Percentiles rank a stretch among this genome's conserved stretches.
Conservation (phyloP, 1,140 invertebrate genomes). For the Trichonephila clavipes region DNA sequence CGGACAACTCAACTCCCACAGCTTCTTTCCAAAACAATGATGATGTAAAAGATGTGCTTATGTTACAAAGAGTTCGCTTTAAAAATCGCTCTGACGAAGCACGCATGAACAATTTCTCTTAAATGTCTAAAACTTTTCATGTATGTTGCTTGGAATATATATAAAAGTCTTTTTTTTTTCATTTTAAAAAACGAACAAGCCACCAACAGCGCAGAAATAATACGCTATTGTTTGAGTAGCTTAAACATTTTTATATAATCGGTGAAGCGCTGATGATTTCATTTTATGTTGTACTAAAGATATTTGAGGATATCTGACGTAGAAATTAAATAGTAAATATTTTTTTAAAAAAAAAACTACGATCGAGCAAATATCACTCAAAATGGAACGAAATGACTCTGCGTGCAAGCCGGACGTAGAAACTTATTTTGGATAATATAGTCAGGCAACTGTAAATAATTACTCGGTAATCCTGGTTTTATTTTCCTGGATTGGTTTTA, state of each 20-base stretch:
- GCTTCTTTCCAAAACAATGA: background rate
- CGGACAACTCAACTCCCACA: background rate
- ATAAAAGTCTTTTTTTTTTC: background rate
- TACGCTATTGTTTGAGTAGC: constrained; percentile 28
- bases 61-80: background rate
- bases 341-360: background rate
- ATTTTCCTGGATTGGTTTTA: too few species aligned
- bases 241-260: background rate
- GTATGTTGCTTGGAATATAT: background rate
- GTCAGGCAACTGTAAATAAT: too few species aligned
- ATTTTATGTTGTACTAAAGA: background rate
- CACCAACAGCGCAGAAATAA: background rate
- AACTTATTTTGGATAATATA: too few species aligned
- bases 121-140: background rate
- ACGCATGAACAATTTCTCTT: constrained; percentile 18
- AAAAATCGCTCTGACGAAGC: constrained; percentile 3
- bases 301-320: background rate
- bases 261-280: constrained; percentile 5
- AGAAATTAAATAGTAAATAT: background rate
- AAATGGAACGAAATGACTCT: too few species aligned
- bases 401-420: too few species aligned
- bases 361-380: too few species aligned
- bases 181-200: background rate
- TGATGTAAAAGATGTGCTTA: background rate
- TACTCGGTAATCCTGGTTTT: too few species aligned